Conservation (phyloP, 2,888 invertebrate species). For the Nemotelus nigrinus region DNA sequence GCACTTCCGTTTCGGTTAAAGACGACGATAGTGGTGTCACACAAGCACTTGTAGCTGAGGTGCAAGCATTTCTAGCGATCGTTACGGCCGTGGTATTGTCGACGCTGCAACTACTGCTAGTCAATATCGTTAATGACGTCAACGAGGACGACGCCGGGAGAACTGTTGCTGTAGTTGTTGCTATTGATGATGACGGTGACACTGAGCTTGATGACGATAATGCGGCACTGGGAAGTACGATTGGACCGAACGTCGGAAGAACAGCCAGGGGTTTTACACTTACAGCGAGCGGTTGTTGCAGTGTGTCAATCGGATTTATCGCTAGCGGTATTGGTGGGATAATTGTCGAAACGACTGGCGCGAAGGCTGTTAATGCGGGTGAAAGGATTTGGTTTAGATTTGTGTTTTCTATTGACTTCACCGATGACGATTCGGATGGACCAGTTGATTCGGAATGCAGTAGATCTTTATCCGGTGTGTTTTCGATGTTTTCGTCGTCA, state of each 20-base stretch:
- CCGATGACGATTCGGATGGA: constrained; percentile 49
- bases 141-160: not conserved
- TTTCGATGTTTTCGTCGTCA: constrained; percentile 47
- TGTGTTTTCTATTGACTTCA: constrained; percentile 51
- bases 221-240: not conserved
- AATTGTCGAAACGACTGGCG: not conserved
- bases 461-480: constrained; percentile 42
- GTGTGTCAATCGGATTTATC: constrained; percentile 15
- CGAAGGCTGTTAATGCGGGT: constrained; percentile 51
- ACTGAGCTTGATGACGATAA: constrained; percentile 1
- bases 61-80: not conserved
- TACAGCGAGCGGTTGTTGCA: not conserved
- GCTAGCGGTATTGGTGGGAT: constrained; percentile 23
- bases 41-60: not conserved
- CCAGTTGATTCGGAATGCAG: constrained; percentile 49
- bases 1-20: not conserved
- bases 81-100: not conserved
- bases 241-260: not conserved
- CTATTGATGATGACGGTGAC: constrained; percentile 25
- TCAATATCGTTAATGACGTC: constrained; percentile 12
- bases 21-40: constrained; percentile 37
- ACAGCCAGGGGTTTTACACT: not conserved
- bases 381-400: constrained; percentile 42
- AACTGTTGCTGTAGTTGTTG: constrained; percentile 20
- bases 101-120: not conserved